Base-by-base conservation (phyloP, 2,113 vertebrate species). In the Collichthys lucidus region DNA sequence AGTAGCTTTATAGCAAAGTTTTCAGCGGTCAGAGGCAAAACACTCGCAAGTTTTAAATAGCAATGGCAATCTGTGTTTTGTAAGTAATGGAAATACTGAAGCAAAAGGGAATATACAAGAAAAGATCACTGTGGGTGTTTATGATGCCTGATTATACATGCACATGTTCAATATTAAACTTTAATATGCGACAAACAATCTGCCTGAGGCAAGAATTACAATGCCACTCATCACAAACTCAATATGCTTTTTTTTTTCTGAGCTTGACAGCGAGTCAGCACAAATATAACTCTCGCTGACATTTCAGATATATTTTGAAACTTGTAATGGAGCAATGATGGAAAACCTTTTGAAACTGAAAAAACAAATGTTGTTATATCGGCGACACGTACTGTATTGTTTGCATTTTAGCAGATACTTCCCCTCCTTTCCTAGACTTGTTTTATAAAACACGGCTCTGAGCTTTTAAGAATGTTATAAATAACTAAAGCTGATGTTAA, bases 101-200 rank as follows among this genome's bases (percentile, higher is more conserved):
- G 66, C 22, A 53, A 42, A 52, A 35, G n/a, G 4, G 35, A 47
- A 53, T 50, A 31, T 61, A 17, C 20, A 29, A 62, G 49, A 50
- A 61, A 47, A 61, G 71, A 69, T 63, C 26, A 71, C 44, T 50
- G 77, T 29, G n/a, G 9, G 11, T 12, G 24, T 52, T 60, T 22
- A 66, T 46, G 64, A 60, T 6, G 31, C 7, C n/a, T 61, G 46
- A 56, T 77, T 72, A 60, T 8, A 56, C 47, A 76, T 67, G 66
- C 50, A 55, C 66, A 62, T 42, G 42, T 17, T 57, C 46, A 22
- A 31, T 16, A 19, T 50, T 44, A 22, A 24, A 46, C 10, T 59
- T 56, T 29, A 56, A 55, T 59, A 57, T 31, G 19, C 49, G 56
- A 68, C 52, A 55, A 31, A 73, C 29, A 7, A 15, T 50, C n/a